These are phyloP conservation scores for Pterophyllum scalare DNA, from an alignment of 2,113 vertebrate genomes.

Conservation along the genomic window DNA sequence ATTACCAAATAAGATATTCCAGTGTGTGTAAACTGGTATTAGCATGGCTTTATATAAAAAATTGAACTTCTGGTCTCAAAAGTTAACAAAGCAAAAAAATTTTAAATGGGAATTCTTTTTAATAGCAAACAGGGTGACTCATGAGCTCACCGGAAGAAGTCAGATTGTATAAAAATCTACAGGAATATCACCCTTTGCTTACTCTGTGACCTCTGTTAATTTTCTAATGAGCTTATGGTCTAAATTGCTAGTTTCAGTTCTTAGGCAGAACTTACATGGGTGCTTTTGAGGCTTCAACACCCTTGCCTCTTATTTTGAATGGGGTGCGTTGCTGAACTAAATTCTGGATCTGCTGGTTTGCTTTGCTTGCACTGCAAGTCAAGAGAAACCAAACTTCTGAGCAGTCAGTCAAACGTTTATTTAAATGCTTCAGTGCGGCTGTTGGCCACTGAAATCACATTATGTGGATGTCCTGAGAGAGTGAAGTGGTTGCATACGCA, in stretches of 20 bases:
- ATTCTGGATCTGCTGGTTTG: neutral
- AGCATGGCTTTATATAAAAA: neutral
- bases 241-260: neutral
- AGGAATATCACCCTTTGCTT: neutral
- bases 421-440: neutral
- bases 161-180: neutral
- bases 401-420: neutral
- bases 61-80: neutral
- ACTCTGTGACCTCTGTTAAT: neutral
- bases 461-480: neutral
- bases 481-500: too few species aligned
- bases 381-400: neutral
- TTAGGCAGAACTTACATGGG: neutral
- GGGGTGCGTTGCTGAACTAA: neutral
- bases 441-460: neutral
- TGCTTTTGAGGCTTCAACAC: neutral
- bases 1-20: neutral
- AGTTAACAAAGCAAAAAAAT: neutral
- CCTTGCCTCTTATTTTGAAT: neutral
- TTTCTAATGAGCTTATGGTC: neutral
- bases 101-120: neutral
- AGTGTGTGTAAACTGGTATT: neutral
- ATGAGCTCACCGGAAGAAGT: neutral
- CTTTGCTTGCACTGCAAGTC: neutral
- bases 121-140: neutral